Evolutionary conservation across 2,113 vertebrate species (phyloP).

Genomic region (Anarrhichthys ocellatus): DNA sequence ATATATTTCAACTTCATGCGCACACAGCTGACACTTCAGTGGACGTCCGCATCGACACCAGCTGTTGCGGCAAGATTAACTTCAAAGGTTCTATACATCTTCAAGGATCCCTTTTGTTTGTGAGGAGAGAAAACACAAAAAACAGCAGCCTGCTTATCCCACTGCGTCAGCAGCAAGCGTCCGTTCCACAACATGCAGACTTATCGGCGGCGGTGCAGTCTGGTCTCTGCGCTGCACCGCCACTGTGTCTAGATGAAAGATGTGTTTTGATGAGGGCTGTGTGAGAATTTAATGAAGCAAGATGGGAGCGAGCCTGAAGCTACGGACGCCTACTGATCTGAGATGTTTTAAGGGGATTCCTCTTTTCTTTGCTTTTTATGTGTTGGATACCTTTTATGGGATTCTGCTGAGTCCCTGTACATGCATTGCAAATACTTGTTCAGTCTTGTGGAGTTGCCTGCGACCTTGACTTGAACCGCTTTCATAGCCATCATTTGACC

Average conservation of each 20-base stretch:
- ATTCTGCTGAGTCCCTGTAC: constrained; percentile 1
- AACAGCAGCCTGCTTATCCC: constrained; percentile 47
- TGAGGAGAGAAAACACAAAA: constrained; percentile 38
- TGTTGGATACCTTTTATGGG: constrained; percentile 47
- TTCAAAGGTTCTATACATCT: constrained; percentile 62
- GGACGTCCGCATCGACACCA: constrained; percentile 39
- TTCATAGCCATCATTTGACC: constrained; percentile 50
- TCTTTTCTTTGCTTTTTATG: constrained; percentile 58
- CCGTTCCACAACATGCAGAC: constrained; percentile 50
- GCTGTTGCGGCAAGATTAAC: constrained; percentile 63
- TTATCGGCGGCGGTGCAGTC: constrained; percentile 49
- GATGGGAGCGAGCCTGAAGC: constrained; percentile 74
- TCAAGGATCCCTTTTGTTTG: constrained; percentile 51
- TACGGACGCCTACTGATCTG: constrained; percentile 64
- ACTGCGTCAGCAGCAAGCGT: constrained; percentile 57
- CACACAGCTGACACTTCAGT: constrained; percentile 40
- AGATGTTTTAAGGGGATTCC: constrained; percentile 76
- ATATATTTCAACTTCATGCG: constrained; percentile 28
- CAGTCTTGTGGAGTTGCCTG: neutral
- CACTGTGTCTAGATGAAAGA: constrained; percentile 75
- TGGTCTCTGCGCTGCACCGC: constrained; percentile 41
- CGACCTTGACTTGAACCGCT: constrained; percentile 49
- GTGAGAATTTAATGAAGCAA: constrained; percentile 83
- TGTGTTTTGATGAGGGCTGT: constrained; percentile 79
- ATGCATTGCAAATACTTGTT: constrained; percentile 11